These are phyloP conservation scores for Agrotis segetum DNA, from an alignment of 2,888 invertebrate species.

Conservation along the genomic window DNA sequence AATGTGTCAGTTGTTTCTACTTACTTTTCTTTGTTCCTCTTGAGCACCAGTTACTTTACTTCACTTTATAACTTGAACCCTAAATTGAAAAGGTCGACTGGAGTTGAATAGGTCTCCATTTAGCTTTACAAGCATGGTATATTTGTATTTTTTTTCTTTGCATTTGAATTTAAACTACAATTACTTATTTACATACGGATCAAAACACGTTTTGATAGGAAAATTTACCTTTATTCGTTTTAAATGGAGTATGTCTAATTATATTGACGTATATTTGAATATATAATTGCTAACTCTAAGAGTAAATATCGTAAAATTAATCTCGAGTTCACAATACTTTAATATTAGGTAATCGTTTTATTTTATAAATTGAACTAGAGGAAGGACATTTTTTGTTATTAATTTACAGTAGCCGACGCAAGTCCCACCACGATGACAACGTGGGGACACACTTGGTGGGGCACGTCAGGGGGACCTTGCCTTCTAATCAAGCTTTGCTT, in stretches of 20 bases:
- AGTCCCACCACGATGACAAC: no score
- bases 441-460: no score
- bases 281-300: no score
- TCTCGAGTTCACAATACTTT: no score
- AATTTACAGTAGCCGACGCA: no score
- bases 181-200: not conserved
- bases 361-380: no score
- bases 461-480: not conserved
- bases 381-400: no score
- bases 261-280: not conserved
- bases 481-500: slow-evolving; percentile 2
- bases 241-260: not conserved
- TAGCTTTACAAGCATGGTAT: slow-evolving; percentile 32
- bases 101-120: slow-evolving; percentile 36
- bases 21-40: slow-evolving; percentile 28
- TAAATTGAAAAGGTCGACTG: slow-evolving; percentile 58
- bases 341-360: no score
- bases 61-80: slow-evolving; percentile 54
- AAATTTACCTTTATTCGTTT: not conserved
- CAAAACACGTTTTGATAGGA: not conserved
- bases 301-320: no score
- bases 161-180: slow-evolving; percentile 8
- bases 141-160: slow-evolving; percentile 36
- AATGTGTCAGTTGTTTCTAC: slow-evolving; percentile 34
- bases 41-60: slow-evolving; percentile 39